A percentile compares a stretch with the other conserved stretches of the same genome.
These are phyloP conservation scores for Phyllotreta cruciferae DNA, from an alignment of 2,888 invertebrate species.

Conservation along the genomic window DNA sequence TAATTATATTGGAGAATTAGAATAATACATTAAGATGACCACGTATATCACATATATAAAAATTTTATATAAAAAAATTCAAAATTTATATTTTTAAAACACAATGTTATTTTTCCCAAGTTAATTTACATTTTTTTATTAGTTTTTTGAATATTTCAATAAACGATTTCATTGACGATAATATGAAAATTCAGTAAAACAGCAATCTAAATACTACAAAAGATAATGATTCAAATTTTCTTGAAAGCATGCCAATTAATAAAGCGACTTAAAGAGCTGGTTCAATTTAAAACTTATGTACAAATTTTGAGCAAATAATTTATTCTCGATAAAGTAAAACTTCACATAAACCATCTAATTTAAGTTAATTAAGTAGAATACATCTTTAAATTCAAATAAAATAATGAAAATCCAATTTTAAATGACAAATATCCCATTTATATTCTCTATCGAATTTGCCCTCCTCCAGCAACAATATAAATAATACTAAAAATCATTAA, in stretches of 20 bases:
- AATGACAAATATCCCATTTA: neutral
- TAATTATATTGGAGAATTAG: neutral
- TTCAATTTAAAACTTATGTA: slow-evolving; percentile 6
- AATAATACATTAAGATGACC: neutral
- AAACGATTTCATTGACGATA: no score
- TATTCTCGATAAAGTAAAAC: neutral
- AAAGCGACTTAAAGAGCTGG: neutral
- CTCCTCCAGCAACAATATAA: slow-evolving; percentile 1
- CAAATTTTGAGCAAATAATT: slow-evolving; percentile 22
- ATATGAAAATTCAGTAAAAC: no score
- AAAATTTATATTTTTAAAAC: no score
- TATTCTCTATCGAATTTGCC: slow-evolving; percentile 8
- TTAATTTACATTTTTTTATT: no score
- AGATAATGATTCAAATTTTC: no score
- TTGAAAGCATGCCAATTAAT: neutral
- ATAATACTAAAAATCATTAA: slow-evolving; percentile 10
- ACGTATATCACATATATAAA: no score
- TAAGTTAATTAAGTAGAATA: no score
- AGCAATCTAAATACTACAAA: no score
- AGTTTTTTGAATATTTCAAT: no score
- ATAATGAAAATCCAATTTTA: neutral
- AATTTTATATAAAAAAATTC: no score
- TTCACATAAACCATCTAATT: no score
- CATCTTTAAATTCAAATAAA: neutral
- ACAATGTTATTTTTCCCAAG: no score